Evolutionary conservation across 2,888 invertebrate species (phyloP).

Genomic region (Ypsolopha scabrella): DNA sequence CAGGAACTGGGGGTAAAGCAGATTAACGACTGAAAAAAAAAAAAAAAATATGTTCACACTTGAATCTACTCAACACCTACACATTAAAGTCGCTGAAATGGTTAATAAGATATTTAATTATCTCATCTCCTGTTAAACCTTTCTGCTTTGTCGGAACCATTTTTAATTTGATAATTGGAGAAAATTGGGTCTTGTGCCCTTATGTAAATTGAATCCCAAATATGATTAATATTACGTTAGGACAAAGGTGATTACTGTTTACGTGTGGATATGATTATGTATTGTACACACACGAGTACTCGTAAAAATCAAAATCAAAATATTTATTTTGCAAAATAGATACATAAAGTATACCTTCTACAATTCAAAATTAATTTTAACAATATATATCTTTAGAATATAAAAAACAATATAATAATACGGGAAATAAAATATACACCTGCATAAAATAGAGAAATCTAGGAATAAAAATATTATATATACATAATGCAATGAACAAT

Average conservation of each 20-base stretch:
- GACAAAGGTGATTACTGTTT: conserved; percentile 21
- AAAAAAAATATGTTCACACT: too few relatives aligned
- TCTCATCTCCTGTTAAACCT: conserved; percentile 37
- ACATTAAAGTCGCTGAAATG: conserved; percentile 55
- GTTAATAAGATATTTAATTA: conserved; percentile 44
- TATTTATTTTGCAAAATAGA: too few relatives aligned
- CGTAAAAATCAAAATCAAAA: not conserved
- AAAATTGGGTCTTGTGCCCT: conserved; percentile 48
- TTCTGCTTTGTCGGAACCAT: conserved; percentile 26
- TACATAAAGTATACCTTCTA: too few relatives aligned
- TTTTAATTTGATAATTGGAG: conserved; percentile 54
- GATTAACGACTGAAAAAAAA: too few relatives aligned
- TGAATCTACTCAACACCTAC: conserved; percentile 71
- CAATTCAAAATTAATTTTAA: too few relatives aligned
- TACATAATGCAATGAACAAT: too few relatives aligned
- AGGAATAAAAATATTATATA: too few relatives aligned
- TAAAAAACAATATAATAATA: too few relatives aligned
- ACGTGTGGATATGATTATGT: not conserved
- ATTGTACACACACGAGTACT: not conserved
- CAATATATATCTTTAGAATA: too few relatives aligned
- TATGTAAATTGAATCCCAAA: conserved; percentile 47
- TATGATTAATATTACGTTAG: conserved; percentile 39
- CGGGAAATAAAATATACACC: too few relatives aligned
- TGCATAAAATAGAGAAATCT: too few relatives aligned
- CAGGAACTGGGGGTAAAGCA: too few relatives aligned